phyloP scores from a whole-genome alignment of 2,888 invertebrate species.

The Cosmorhoe ocellata region DNA sequence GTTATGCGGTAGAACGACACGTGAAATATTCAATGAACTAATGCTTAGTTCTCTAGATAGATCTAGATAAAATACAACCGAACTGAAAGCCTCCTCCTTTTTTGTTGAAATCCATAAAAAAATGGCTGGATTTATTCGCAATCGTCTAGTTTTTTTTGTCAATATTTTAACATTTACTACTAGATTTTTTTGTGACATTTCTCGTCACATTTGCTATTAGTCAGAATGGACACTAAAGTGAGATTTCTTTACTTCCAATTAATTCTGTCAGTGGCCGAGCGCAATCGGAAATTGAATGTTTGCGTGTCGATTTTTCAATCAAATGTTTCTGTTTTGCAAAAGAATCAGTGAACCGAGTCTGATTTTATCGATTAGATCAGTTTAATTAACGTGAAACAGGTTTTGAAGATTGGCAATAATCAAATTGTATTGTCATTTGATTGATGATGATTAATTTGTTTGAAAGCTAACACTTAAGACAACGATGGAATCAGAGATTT shows the following conservation, averaged over 20 bases:
- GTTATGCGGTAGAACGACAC: too few species aligned
- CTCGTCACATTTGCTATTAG: too few species aligned
- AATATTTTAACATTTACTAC: too few species aligned
- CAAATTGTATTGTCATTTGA: slow-evolving; percentile 9
- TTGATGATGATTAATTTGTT: slow-evolving; percentile 1
- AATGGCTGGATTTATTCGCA: too few species aligned
- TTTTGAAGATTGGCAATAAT: slow-evolving; percentile 9
- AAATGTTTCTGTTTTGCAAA: slow-evolving; percentile 22
- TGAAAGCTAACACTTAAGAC: background rate
- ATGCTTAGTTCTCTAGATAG: too few species aligned
- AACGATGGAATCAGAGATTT: background rate
- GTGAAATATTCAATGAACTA: too few species aligned
- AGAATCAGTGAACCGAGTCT: slow-evolving; percentile 18
- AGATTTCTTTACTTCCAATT: background rate
- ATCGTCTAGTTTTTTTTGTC: too few species aligned
- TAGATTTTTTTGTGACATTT: too few species aligned
- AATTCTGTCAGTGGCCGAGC: slow-evolving; percentile 10
- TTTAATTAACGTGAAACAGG: slow-evolving; percentile 19
- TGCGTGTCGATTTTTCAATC: slow-evolving; percentile 18
- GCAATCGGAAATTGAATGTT: slow-evolving; percentile 19
- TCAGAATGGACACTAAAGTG: too few species aligned
- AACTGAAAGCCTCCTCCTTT: too few species aligned
- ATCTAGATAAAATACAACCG: too few species aligned
- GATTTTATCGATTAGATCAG: slow-evolving; percentile 16
- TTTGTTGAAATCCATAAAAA: too few species aligned